These are phyloP conservation scores for Eueremaeus valkanovi DNA, from an alignment of 2,888 invertebrate genomes.

Conservation along the genomic window DNA sequence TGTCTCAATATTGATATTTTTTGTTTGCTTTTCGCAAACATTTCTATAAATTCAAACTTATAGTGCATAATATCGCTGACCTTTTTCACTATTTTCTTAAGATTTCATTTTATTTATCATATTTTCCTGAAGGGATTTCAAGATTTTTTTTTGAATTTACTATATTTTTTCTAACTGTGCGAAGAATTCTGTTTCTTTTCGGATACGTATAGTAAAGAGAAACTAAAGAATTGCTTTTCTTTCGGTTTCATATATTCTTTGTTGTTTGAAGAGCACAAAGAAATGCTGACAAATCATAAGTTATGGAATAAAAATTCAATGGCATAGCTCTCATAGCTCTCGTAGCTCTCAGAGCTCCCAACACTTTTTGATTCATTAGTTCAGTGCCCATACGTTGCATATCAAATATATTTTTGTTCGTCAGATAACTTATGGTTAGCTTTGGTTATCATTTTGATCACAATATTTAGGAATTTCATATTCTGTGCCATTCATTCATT, in stretches of 20 bases:
- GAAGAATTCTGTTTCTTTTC: neutral
- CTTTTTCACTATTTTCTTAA: neutral
- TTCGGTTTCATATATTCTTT: neutral
- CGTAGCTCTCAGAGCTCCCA: neutral
- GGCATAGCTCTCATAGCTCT: constrained; percentile 5
- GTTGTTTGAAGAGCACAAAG: neutral
- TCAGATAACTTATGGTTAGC: constrained; percentile 34
- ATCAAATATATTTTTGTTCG: constrained; percentile 2
- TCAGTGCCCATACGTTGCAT: constrained; percentile 27
- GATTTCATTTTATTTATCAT: constrained; percentile 22
- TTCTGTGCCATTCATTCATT: neutral
- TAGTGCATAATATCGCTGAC: neutral
- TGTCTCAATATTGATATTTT: neutral
- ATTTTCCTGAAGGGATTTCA: constrained; percentile 26
- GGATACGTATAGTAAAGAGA: neutral
- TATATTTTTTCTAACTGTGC: neutral
- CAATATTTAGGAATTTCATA: neutral
- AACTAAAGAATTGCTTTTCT: constrained; percentile 22
- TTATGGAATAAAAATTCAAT: constrained; percentile 31
- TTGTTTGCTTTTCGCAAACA: neutral
- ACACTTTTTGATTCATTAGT: constrained; percentile 32
- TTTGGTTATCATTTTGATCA: constrained; percentile 5
- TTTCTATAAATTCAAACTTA: neutral
- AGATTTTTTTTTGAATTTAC: constrained; percentile 6
- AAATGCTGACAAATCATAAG: constrained; percentile 34